A percentile compares a stretch with the other conserved stretches of the same genome.
Evolutionary conservation across 2,888 invertebrate species (phyloP).

Genomic region (Xanthia togata): DNA sequence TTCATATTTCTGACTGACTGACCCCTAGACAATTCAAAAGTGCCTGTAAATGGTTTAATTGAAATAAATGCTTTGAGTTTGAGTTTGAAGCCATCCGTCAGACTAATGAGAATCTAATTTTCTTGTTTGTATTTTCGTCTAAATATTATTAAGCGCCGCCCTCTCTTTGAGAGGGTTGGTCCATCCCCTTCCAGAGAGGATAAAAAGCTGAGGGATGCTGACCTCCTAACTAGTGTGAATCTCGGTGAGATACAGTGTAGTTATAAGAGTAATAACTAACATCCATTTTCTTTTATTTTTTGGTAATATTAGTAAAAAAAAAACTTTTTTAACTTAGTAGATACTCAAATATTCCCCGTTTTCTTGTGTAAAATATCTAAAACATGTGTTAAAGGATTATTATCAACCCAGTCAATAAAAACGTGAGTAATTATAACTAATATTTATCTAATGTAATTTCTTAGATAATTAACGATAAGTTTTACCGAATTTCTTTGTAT

Average conservation of each 20-base stretch:
- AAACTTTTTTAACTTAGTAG: background rate
- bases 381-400: slow-evolving; percentile 36
- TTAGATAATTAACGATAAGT: background rate
- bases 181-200: slow-evolving; percentile 78
- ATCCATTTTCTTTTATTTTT: background rate
- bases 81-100: no score
- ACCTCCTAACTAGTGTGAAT: slow-evolving; percentile 71
- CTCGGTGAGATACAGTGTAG: slow-evolving; percentile 43
- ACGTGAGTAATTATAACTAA: slow-evolving; percentile 38
- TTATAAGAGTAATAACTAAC: slow-evolving; percentile 3
- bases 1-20: no score
- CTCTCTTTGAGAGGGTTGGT: slow-evolving; percentile 75
- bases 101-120: background rate
- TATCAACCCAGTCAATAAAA: background rate
- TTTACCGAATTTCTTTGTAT: background rate
- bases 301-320: background rate
- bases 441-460: slow-evolving; percentile 10
- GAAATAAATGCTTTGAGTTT: no score
- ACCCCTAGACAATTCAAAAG: no score
- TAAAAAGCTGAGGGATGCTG: slow-evolving; percentile 86
- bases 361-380: background rate
- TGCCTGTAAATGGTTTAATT: no score
- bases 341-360: background rate
- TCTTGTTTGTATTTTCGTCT: slow-evolving; percentile 49
- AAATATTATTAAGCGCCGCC: slow-evolving; percentile 75